These are phyloP conservation scores for Rhyacophila brunnea DNA, from an alignment of 1,140 invertebrate genomes.

Conservation along the genomic window DNA sequence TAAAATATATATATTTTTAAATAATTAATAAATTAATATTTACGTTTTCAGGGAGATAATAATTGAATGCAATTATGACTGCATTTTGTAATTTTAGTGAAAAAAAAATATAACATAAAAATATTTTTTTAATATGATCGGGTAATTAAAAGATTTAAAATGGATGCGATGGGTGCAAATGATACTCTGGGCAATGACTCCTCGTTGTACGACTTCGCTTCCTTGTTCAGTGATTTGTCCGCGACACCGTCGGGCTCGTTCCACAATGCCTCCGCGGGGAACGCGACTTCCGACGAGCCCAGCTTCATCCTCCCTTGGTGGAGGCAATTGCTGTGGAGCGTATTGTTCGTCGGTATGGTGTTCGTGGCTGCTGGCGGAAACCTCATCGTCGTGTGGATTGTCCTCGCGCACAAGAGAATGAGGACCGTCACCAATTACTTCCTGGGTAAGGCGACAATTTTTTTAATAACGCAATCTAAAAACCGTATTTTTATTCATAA, in stretches of 20 bases:
- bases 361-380: constrained; percentile 90
- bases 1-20: no score
- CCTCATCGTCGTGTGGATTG: constrained; percentile 93
- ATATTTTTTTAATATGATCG: no score
- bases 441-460: constrained; percentile 56
- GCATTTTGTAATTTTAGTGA: no score
- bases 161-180: no score
- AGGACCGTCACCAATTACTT: constrained; percentile 96
- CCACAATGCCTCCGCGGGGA: neutral
- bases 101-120: no score
- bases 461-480: no score
- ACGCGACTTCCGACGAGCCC: constrained; percentile 4
- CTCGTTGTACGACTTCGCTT: constrained; percentile 17
- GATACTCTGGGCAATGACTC: no score
- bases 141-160: no score
- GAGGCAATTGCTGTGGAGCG: constrained; percentile 81
- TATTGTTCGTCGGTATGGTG: constrained; percentile 84
- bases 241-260: neutral
- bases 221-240: constrained; percentile 19
- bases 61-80: no score
- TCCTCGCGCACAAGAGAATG: constrained; percentile 89
- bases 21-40: no score
- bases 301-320: constrained; percentile 78
- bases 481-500: no score
- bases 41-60: no score